A percentile compares a stretch with the other conserved stretches of the same genome.
These are phyloP conservation scores for Capricornis sumatraensis DNA, from an alignment of 2,113 vertebrate species.

Conservation along the genomic window DNA sequence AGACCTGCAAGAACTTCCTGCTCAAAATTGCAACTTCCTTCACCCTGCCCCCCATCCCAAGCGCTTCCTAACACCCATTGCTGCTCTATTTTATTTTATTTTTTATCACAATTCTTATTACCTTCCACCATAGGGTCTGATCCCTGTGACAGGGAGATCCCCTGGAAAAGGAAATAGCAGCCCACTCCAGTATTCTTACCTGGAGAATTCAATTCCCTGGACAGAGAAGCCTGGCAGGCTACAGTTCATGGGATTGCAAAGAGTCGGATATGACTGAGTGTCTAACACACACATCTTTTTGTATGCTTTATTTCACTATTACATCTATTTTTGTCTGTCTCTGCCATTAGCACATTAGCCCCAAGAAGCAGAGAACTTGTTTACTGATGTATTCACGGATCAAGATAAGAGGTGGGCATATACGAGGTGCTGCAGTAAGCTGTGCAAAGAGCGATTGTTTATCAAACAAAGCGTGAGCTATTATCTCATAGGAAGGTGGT, in stretches of 20 bases:
- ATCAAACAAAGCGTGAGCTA: fast-evolving
- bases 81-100: background rate
- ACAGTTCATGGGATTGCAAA: background rate
- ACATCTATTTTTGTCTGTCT: background rate
- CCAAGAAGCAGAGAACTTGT: background rate
- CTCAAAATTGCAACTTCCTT: background rate
- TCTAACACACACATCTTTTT: background rate
- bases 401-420: background rate
- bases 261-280: background rate
- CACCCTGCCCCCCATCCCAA: fast-evolving
- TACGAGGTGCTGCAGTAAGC: background rate
- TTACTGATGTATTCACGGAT: fast-evolving
- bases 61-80: background rate
- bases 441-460: background rate
- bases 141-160: background rate
- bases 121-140: background rate
- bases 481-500: fast-evolving
- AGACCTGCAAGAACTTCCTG: background rate
- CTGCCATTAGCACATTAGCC: background rate
- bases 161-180: background rate
- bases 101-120: background rate
- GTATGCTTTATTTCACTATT: background rate
- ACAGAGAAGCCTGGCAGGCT: background rate
- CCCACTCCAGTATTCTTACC: background rate
- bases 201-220: background rate